phyloP scores from a whole-genome alignment of 2,113 vertebrate species.

The Misgurnus anguillicaudatus region DNA sequence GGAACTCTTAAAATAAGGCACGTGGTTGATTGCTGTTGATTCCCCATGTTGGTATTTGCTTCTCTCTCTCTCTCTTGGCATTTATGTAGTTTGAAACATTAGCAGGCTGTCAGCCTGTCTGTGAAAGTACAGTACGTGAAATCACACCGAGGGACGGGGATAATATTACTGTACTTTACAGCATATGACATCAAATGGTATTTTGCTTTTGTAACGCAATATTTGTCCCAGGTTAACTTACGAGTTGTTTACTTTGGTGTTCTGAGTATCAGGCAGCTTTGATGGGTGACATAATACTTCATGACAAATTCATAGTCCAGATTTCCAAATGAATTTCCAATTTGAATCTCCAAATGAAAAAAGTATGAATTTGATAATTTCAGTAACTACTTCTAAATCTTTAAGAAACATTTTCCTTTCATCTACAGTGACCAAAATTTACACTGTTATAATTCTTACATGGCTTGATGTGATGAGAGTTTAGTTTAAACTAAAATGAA shows the following conservation, averaged over 20 bases:
- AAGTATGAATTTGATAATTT: too few relatives aligned
- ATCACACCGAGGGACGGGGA: not conserved
- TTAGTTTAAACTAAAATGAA: not conserved
- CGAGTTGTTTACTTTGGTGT: not conserved
- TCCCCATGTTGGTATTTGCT: constrained; percentile 2
- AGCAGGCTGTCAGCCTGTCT: constrained; percentile 49
- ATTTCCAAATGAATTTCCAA: too few relatives aligned
- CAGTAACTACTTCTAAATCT: not conserved
- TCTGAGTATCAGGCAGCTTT: not conserved
- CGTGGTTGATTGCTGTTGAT: not conserved
- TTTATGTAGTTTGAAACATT: constrained; percentile 46
- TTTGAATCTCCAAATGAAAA: too few relatives aligned
- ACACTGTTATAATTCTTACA: not conserved
- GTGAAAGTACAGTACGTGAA: not conserved
- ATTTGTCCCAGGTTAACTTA: not conserved
- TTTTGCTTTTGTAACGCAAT: not conserved
- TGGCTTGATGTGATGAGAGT: not conserved
- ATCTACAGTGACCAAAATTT: not conserved
- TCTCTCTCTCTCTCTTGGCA: constrained; percentile 41
- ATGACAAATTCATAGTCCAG: not conserved
- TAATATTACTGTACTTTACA: not conserved
- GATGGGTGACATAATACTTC: not conserved
- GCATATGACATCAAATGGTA: not conserved
- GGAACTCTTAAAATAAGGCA: not conserved
- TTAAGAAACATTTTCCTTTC: not conserved